These are phyloP conservation scores for Venusia cambrica DNA, from an alignment of 2,888 invertebrate genomes.

Conservation along the genomic window DNA sequence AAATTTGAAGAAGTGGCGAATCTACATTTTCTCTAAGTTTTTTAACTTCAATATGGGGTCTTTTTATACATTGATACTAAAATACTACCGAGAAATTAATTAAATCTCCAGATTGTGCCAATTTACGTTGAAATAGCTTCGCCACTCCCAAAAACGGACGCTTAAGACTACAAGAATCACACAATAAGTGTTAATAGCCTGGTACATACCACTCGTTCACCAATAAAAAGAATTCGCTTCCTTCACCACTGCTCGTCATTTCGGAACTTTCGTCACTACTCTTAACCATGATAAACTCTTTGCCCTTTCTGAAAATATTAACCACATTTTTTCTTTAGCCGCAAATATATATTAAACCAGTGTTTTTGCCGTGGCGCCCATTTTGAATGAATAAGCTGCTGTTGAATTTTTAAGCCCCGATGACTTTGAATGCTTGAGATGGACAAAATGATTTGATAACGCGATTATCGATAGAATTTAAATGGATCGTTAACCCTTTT, in stretches of 20 bases:
- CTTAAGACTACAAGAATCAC: slow-evolving; percentile 22
- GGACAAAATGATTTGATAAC: no score
- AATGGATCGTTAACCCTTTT: no score
- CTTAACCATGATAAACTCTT: slow-evolving; percentile 64
- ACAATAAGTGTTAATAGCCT: slow-evolving; percentile 35
- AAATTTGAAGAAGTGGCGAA: slow-evolving; percentile 32
- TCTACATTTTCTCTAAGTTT: no score
- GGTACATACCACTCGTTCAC: slow-evolving; percentile 69
- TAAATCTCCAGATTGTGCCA: no score
- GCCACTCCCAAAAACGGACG: slow-evolving; percentile 21
- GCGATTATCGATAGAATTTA: no score
- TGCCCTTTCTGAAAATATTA: slow-evolving; percentile 69
- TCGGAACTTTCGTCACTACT: slow-evolving; percentile 65
- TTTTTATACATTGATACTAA: no score
- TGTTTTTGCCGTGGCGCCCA: slow-evolving; percentile 18
- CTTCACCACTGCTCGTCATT: slow-evolving; percentile 54
- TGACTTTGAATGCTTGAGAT: no score
- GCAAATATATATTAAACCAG: slow-evolving; percentile 3
- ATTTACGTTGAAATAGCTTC: slow-evolving; percentile 17
- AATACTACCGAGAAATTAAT: no score
- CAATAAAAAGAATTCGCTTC: slow-evolving; percentile 64
- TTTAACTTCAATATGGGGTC: no score
- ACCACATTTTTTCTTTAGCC: slow-evolving; percentile 33
- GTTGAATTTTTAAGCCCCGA: no score
- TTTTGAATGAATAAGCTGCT: no score